Percentiles rank a stretch among this genome's conserved stretches.
These are phyloP conservation scores for Microctonus aethiopoides DNA, from an alignment of 2,888 invertebrate genomes.

Conservation along the genomic window DNA sequence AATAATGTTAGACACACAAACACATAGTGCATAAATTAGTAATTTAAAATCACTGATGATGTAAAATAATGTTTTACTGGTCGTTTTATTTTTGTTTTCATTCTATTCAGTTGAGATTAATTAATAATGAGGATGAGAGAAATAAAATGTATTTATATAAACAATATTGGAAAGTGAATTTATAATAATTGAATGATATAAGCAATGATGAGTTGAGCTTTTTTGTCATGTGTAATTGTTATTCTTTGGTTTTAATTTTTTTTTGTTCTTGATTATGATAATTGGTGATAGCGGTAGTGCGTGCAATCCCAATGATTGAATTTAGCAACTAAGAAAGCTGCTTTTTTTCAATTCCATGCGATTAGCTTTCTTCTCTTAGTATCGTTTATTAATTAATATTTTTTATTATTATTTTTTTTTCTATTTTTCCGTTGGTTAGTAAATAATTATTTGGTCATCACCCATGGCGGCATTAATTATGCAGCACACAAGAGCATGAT, in stretches of 20 bases:
- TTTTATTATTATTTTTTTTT: not conserved
- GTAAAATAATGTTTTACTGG: not conserved
- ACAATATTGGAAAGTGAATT: not conserved
- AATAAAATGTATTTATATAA: not conserved
- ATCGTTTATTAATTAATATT: not conserved
- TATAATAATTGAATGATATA: not conserved
- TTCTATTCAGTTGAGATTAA: not conserved
- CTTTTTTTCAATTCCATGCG: conserved; percentile 23
- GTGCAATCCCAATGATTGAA: conserved; percentile 16
- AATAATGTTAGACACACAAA: conserved; percentile 3
- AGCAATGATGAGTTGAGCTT: not conserved
- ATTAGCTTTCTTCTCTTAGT: conserved; percentile 14
- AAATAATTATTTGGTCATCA: conserved; percentile 8
- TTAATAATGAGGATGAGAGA: not conserved
- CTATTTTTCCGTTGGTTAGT: conserved; percentile 1
- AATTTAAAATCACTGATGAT: not conserved
- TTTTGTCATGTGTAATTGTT: not conserved
- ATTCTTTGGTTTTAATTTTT: not conserved
- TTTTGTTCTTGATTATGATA: not conserved
- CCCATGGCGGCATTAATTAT: not conserved
- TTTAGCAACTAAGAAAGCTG: conserved; percentile 19
- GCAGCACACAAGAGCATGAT: not conserved
- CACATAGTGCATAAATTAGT: not conserved
- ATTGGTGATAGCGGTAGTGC: not conserved
- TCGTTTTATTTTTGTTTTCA: not conserved